Evolutionary conservation across 2,113 vertebrate species (phyloP).

Genomic region (Fregetta grallaria): DNA sequence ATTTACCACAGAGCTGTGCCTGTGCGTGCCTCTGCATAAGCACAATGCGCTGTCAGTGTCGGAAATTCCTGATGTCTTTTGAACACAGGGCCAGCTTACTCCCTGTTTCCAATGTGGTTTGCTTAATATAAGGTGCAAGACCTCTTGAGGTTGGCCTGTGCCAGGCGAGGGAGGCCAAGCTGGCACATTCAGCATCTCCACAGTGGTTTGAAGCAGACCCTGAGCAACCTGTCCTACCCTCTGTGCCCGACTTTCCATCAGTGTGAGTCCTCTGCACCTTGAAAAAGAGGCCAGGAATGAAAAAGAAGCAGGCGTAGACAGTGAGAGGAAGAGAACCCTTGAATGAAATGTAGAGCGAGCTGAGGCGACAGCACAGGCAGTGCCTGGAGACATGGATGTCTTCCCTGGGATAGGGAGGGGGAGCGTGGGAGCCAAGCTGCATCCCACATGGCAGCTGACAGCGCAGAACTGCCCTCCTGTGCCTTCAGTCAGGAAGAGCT

Average conservation of each 20-base stretch:
- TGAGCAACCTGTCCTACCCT: not conserved
- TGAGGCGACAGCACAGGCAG: fast-evolving
- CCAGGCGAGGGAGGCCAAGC: not conserved
- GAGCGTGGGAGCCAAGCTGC: not conserved
- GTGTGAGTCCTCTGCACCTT: not conserved
- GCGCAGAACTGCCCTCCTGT: not conserved
- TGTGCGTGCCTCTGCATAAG: not conserved
- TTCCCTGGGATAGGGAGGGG: not conserved
- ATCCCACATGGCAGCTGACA: not conserved
- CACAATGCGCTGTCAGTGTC: not conserved
- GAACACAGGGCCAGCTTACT: not conserved
- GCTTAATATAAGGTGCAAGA: not conserved
- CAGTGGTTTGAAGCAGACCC: not conserved
- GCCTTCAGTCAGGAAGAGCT: not conserved
- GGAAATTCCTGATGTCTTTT: too few species aligned
- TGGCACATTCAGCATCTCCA: not conserved
- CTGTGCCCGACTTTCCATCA: fast-evolving
- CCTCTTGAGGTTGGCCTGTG: not conserved
- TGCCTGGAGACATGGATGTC: fast-evolving
- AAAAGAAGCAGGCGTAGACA: not conserved
- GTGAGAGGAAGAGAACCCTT: not conserved
- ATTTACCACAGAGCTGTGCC: not conserved
- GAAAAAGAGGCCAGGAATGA: not conserved
- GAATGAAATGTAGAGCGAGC: not conserved
- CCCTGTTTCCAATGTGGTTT: not conserved